Evolutionary conservation across 2,888 invertebrate genomes (phyloP).

Genomic region (Drosophila subquinaria): DNA sequence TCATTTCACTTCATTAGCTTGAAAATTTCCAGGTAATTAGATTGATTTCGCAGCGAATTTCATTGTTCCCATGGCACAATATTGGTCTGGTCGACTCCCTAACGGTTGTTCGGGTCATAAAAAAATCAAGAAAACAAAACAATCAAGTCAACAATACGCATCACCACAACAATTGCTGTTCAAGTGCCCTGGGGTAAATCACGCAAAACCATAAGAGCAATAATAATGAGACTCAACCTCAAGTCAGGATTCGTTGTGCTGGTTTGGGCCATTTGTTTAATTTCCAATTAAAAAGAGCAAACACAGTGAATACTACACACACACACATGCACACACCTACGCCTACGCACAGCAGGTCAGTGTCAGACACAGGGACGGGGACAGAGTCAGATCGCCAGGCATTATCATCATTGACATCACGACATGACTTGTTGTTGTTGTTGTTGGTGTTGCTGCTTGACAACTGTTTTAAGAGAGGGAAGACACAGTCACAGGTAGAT

Average conservation of each 20-base stretch:
- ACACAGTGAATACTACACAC: constrained; percentile 41
- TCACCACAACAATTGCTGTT: constrained; percentile 72
- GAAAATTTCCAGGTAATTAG: constrained; percentile 68
- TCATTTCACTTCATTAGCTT: constrained; percentile 51
- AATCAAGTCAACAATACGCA: constrained; percentile 51
- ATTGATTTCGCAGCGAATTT: constrained; percentile 42
- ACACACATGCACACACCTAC: constrained; percentile 48
- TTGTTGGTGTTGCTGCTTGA: constrained; percentile 54
- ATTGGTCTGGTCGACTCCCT: constrained; percentile 35
- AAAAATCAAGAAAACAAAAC: constrained; percentile 54
- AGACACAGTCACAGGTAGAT: constrained; percentile 1
- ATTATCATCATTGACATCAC: constrained; percentile 80
- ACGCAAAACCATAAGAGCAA: constrained; percentile 72
- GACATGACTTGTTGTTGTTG: constrained; percentile 68
- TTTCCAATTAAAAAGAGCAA: constrained; percentile 81
- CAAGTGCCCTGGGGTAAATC: constrained; percentile 71
- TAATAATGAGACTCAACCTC: constrained; percentile 61
- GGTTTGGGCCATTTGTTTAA: constrained; percentile 73
- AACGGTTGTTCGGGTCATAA: constrained; percentile 70
- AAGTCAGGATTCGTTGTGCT: constrained; percentile 18
- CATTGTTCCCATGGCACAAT: constrained; percentile 62
- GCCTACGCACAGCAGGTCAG: constrained; percentile 78
- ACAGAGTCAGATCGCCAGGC: constrained; percentile 48
- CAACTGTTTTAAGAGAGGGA: constrained; percentile 74
- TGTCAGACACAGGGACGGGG: constrained; percentile 6